Evolutionary conservation across 2,888 invertebrate species (phyloP).

Genomic region (Pyrrhia umbra): DNA sequence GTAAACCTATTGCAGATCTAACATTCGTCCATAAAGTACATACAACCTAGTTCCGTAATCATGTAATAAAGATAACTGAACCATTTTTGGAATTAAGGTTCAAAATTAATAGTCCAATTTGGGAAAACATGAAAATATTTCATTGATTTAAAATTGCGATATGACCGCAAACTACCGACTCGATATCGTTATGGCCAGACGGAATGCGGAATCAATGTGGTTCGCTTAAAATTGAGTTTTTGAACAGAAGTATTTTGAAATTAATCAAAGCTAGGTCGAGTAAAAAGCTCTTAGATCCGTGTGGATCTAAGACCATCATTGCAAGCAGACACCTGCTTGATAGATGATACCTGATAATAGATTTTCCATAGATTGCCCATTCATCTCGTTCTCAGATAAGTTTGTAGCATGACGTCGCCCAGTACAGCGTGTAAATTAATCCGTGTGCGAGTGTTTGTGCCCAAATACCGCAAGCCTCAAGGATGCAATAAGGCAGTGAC

Average conservation of each 20-base stretch:
- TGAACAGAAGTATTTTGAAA: conserved; percentile 3
- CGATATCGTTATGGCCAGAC: conserved; percentile 30
- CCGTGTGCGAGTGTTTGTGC: conserved; percentile 20
- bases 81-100: conserved; percentile 18
- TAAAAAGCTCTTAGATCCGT: neutral
- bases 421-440: conserved; percentile 15
- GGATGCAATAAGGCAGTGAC: conserved; percentile 54
- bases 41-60: conserved; percentile 8
- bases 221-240: conserved; percentile 29
- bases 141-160: conserved; percentile 52
- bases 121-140: conserved; percentile 50
- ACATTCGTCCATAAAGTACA: conserved; percentile 5
- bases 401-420: neutral
- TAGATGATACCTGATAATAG: too few relatives aligned
- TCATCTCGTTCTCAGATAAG: neutral
- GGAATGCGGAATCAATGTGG: conserved; percentile 15
- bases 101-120: conserved; percentile 50
- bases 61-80: conserved; percentile 31
- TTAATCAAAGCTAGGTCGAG: neutral
- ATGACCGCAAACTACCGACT: conserved; percentile 42
- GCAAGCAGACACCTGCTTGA: too few relatives aligned
- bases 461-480: conserved; percentile 43
- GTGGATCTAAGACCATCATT: too few relatives aligned
- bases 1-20: conserved; percentile 20
- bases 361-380: neutral